phyloP scores from a whole-genome alignment of 2,888 invertebrate species.

The Lepidonotus clava region DNA sequence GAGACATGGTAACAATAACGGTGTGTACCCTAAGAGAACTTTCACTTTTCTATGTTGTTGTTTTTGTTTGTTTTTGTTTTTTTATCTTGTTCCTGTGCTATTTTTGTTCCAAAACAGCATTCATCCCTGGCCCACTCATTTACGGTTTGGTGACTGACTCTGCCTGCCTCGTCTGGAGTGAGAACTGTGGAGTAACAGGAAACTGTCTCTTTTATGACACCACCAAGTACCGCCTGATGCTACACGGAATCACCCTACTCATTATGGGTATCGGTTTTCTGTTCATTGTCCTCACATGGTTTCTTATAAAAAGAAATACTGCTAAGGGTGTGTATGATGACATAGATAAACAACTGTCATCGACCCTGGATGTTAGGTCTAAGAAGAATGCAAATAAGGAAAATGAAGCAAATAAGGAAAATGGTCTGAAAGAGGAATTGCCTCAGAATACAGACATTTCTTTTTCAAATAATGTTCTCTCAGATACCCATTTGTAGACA shows the following conservation, averaged over 20 bases:
- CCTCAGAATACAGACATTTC: neutral
- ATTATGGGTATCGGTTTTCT: neutral
- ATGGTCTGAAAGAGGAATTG: neutral
- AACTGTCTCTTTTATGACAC: slow-evolving; percentile 40
- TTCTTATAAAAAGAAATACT: neutral
- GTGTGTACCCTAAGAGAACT: too few relatives aligned
- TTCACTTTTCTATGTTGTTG: too few relatives aligned
- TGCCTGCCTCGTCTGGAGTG: slow-evolving; percentile 33
- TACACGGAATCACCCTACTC: neutral
- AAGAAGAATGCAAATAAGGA: neutral
- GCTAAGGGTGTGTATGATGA: neutral
- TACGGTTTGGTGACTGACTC: neutral
- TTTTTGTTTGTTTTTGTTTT: too few relatives aligned
- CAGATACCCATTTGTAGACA: too few relatives aligned
- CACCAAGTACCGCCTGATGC: neutral
- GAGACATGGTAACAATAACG: too few relatives aligned
- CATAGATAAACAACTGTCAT: neutral
- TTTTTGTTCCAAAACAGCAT: too few relatives aligned
- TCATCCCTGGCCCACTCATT: neutral
- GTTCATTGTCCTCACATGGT: neutral
- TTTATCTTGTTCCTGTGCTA: too few relatives aligned
- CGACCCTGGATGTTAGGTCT: neutral
- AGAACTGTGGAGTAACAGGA: neutral
- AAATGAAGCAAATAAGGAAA: neutral
- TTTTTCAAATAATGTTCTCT: too few relatives aligned